Percentiles rank a stretch among this genome's conserved stretches.
Conservation (phyloP, 2,113 vertebrate species). For the Zingel zingel region DNA sequence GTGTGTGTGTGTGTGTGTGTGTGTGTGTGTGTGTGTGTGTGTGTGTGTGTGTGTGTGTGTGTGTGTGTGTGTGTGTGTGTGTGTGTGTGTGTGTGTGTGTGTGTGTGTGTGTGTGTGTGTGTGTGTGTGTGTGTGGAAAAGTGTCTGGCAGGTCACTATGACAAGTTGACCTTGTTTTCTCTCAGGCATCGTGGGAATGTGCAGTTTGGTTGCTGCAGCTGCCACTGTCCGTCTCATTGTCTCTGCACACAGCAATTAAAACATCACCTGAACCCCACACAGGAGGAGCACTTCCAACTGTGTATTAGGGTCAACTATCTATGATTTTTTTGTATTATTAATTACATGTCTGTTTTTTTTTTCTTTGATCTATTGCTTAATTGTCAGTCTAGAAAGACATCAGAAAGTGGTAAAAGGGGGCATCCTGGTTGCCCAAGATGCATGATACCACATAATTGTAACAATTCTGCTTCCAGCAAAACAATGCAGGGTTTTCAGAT, state of each 20-base stretch:
- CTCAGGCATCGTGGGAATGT: slow-evolving; percentile 71
- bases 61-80: neutral
- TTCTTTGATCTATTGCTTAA: neutral
- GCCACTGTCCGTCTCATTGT: slow-evolving; percentile 71
- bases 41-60: slow-evolving; percentile 11
- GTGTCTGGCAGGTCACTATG: slow-evolving; percentile 52
- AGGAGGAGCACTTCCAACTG: neutral
- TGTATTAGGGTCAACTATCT: neutral
- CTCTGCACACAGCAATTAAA: slow-evolving; percentile 31
- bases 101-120: slow-evolving; percentile 13
- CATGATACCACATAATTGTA: neutral
- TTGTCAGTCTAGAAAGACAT: neutral
- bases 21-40: slow-evolving; percentile 13
- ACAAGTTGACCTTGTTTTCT: slow-evolving; percentile 68
- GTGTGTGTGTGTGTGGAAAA: slow-evolving; percentile 44
- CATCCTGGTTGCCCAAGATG: neutral
- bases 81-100: slow-evolving; percentile 14
- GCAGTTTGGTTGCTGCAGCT: slow-evolving; percentile 67
- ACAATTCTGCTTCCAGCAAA: neutral
- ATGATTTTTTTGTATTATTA: neutral
- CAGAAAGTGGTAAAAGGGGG: neutral
- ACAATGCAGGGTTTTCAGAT: neutral
- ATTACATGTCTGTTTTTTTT: neutral
- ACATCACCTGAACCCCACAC: slow-evolving; percentile 56
- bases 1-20: slow-evolving; percentile 13